phyloP scores from a whole-genome alignment of 2,888 invertebrate genomes.

The Mythimna impura region DNA sequence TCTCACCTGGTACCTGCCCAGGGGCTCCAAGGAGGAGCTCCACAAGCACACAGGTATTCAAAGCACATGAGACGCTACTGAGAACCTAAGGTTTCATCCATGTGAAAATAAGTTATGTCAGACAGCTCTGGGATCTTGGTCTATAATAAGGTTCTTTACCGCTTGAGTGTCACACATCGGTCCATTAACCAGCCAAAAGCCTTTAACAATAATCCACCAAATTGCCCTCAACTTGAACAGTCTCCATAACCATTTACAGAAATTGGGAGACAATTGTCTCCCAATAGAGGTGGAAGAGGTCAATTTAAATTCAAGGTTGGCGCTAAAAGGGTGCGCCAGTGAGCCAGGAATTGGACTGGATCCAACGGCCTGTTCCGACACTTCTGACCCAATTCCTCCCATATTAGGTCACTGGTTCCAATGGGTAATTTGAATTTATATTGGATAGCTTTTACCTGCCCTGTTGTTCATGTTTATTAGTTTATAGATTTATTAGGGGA shows the following conservation, averaged over 20 bases:
- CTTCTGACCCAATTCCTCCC: constrained; percentile 60
- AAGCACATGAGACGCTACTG: no score
- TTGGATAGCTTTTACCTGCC: constrained; percentile 55
- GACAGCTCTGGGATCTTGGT: no score
- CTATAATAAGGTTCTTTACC: neutral
- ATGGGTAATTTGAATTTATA: constrained; percentile 59
- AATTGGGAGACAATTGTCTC: constrained; percentile 47
- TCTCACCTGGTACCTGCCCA: no score
- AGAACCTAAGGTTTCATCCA: no score
- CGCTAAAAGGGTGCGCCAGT: constrained; percentile 48
- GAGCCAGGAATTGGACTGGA: constrained; percentile 64
- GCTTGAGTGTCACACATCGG: constrained; percentile 2
- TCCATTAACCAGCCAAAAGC: constrained; percentile 12
- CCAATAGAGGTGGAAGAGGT: constrained; percentile 36
- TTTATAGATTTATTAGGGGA: constrained; percentile 13
- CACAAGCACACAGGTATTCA: no score
- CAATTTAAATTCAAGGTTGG: constrained; percentile 58
- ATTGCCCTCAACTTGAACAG: constrained; percentile 17
- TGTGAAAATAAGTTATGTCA: no score
- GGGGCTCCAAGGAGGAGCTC: no score
- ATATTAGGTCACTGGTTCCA: constrained; percentile 61
- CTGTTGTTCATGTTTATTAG: constrained; percentile 43
- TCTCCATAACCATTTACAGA: constrained; percentile 42
- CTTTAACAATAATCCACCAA: constrained; percentile 23
- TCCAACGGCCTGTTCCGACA: constrained; percentile 65